A percentile compares a stretch with the other conserved stretches of the same genome.
phyloP scores from a whole-genome alignment of 2,797 vertebrate genomes.

The Paedocypris micromegethes region DNA sequence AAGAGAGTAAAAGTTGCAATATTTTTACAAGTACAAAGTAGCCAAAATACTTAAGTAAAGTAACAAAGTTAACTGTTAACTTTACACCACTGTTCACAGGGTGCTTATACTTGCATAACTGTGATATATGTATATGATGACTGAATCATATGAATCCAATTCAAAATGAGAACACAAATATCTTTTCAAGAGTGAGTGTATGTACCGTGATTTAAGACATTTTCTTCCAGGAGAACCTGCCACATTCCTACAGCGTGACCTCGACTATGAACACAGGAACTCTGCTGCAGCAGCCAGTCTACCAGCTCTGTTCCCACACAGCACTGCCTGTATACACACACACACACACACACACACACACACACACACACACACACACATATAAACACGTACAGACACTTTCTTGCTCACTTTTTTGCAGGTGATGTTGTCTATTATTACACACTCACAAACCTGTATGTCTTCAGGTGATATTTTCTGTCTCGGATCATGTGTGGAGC shows the following conservation, averaged over 20 bases:
- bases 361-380: slow-evolving; percentile 1
- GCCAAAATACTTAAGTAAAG: no score
- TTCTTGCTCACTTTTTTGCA: no score
- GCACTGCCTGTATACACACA: slow-evolving; percentile 77
- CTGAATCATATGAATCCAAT: no score
- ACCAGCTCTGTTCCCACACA: slow-evolving; percentile 96
- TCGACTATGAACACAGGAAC: slow-evolving; percentile 88
- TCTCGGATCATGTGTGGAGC: slow-evolving; percentile 98
- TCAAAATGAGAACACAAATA: no score
- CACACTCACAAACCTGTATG: slow-evolving; percentile 78
- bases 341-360: slow-evolving; percentile 10
- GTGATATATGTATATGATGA: no score
- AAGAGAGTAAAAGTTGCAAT: no score
- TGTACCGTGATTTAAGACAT: slow-evolving; percentile 90
- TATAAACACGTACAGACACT: not conserved
- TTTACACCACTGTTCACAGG: no score
- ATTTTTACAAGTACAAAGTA: no score
- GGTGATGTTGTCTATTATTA: not conserved
- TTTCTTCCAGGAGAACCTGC: slow-evolving; percentile 91
- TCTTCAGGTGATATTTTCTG: slow-evolving; percentile 96
- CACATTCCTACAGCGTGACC: slow-evolving; percentile 96
- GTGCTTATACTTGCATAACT: no score
- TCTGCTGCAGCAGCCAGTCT: slow-evolving; percentile 95
- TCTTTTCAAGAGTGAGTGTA: not conserved
- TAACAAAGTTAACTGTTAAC: no score